Percentiles rank a stretch among this genome's conserved stretches.
Conservation (phyloP, 2,113 vertebrate species). For the Eira barbara region DNA sequence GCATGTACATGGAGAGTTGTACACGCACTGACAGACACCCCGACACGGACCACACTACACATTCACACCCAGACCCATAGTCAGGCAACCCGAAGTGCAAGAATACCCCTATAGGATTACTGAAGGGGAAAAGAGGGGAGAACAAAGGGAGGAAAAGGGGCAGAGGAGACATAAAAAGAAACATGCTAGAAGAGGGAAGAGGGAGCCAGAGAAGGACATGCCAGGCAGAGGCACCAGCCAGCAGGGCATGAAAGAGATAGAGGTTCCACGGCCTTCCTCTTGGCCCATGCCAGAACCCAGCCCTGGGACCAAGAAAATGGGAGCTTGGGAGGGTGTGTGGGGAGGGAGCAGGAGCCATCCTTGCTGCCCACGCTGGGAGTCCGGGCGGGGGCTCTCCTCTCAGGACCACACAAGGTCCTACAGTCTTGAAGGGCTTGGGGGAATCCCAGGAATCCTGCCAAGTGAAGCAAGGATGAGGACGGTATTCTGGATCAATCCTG, state of each 20-base stretch:
- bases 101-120: background rate
- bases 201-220: background rate
- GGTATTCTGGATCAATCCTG: background rate
- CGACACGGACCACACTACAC: background rate
- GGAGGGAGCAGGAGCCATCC: background rate
- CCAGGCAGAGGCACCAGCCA: background rate
- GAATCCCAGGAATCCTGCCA: background rate
- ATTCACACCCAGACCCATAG: background rate
- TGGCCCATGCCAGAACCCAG: background rate
- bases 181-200: background rate
- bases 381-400: background rate
- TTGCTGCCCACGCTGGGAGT: background rate
- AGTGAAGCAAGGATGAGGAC: background rate
- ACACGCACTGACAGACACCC: background rate
- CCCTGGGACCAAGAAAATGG: background rate
- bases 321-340: background rate
- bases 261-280: background rate
- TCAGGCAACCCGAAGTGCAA: background rate
- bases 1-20: background rate
- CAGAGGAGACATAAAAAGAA: background rate
- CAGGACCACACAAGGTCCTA: background rate
- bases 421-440: background rate
- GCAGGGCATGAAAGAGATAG: background rate
- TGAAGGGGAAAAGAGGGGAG: background rate
- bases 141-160: conserved; percentile 26